Conservation (phyloP, 1,140 invertebrate species). For the Drosophila nasuta region DNA sequence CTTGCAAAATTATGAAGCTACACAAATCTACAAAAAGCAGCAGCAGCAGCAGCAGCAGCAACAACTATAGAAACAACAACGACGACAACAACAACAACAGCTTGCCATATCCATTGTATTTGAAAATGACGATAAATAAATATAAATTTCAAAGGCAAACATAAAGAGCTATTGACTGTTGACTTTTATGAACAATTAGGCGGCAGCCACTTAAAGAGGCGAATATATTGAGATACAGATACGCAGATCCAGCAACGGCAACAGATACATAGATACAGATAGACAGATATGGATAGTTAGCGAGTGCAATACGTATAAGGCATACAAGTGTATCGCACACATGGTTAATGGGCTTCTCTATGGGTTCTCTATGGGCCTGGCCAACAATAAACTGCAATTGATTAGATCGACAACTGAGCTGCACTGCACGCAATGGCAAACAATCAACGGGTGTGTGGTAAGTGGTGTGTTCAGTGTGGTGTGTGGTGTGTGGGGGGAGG, state of each 20-base stretch:
- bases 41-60: constrained; percentile 7
- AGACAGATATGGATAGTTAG: constrained; percentile 41
- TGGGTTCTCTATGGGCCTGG: constrained; percentile 80
- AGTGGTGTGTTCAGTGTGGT: background rate
- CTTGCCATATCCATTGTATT: constrained; percentile 49
- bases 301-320: constrained; percentile 35
- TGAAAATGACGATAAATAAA: constrained; percentile 79
- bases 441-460: background rate
- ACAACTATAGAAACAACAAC: background rate
- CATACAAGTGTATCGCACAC: constrained; percentile 42
- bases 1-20: constrained; percentile 75
- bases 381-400: constrained; percentile 82
- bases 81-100: constrained; percentile 27
- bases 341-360: constrained; percentile 71
- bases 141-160: constrained; percentile 82
- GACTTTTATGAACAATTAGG: constrained; percentile 83
- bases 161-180: constrained; percentile 84
- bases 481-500: constrained; percentile 39
- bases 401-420: constrained; percentile 71
- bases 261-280: constrained; percentile 42
- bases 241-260: constrained; percentile 36
- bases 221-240: constrained; percentile 64
- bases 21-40: constrained; percentile 58
- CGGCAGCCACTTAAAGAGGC: constrained; percentile 79
- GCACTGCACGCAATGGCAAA: constrained; percentile 43